Evolutionary conservation across 2,888 invertebrate genomes (phyloP).

Genomic region (Polyploca ridens): DNA sequence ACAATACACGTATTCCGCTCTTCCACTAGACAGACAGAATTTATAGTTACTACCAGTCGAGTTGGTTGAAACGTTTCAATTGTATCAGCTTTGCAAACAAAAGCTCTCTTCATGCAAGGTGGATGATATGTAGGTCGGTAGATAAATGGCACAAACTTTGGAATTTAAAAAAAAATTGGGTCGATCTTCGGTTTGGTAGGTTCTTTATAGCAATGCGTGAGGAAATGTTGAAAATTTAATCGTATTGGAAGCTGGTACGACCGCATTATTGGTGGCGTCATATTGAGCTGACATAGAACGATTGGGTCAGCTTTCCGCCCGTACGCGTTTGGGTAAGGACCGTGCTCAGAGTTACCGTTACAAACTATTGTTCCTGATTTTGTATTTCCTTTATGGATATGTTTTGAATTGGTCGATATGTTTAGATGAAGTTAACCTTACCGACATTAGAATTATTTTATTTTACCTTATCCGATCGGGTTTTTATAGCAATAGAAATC

Average conservation of each 20-base stretch:
- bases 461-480: too few species aligned
- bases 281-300: slow-evolving; percentile 67
- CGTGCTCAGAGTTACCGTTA: slow-evolving; percentile 29
- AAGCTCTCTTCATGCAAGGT: slow-evolving; percentile 48
- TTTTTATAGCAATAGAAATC: too few species aligned
- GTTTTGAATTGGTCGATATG: slow-evolving; percentile 11
- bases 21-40: slow-evolving; percentile 35
- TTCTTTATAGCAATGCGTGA: slow-evolving; percentile 52
- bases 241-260: slow-evolving; percentile 48
- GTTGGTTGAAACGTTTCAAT: slow-evolving; percentile 49
- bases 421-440: too few species aligned
- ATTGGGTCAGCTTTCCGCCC: slow-evolving; percentile 53
- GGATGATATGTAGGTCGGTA: slow-evolving; percentile 47
- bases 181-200: slow-evolving; percentile 30
- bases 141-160: slow-evolving; percentile 41
- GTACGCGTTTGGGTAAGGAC: slow-evolving; percentile 31
- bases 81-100: slow-evolving; percentile 55
- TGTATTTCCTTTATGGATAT: slow-evolving; percentile 19
- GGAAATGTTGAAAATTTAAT: slow-evolving; percentile 74
- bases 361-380: slow-evolving; percentile 39
- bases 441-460: too few species aligned
- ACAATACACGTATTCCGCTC: slow-evolving; percentile 27
- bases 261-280: slow-evolving; percentile 70
- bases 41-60: slow-evolving; percentile 39
- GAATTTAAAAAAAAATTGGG: slow-evolving; percentile 37